Conservation (phyloP, 1,140 invertebrate species). For the Galleria mellonella region DNA sequence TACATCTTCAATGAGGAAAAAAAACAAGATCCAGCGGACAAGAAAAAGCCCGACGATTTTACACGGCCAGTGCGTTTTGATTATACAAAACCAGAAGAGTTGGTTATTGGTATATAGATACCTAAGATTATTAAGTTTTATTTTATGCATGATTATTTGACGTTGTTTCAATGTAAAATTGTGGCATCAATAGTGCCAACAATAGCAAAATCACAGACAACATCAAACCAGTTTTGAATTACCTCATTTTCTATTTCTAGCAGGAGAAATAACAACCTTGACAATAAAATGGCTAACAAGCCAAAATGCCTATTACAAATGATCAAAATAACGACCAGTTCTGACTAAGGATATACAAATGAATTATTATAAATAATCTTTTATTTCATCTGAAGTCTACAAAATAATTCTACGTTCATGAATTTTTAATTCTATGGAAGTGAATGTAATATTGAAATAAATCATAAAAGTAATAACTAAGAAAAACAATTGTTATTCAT, state of each 20-base stretch:
- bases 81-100: constrained; percentile 35
- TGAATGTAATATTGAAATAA: too few species aligned
- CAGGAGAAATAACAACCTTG: constrained; percentile 1
- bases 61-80: constrained; percentile 46
- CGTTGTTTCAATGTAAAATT: background rate
- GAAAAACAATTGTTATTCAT: too few species aligned
- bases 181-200: too few species aligned
- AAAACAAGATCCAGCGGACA: constrained; percentile 47
- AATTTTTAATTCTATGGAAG: too few species aligned
- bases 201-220: background rate
- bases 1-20: constrained; percentile 55
- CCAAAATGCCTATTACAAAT: too few species aligned
- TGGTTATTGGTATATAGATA: constrained; percentile 7
- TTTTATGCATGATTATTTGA: background rate
- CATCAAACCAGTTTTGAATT: constrained; percentile 3
- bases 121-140: background rate
- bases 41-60: constrained; percentile 43
- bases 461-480: too few species aligned
- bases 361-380: too few species aligned
- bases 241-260: constrained; percentile 4
- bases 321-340: too few species aligned
- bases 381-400: too few species aligned
- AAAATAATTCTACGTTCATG: too few species aligned
- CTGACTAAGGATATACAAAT: too few species aligned
- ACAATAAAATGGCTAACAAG: background rate